phyloP scores from a whole-genome alignment of 2,888 invertebrate genomes.

The Endomychus coccineus region DNA sequence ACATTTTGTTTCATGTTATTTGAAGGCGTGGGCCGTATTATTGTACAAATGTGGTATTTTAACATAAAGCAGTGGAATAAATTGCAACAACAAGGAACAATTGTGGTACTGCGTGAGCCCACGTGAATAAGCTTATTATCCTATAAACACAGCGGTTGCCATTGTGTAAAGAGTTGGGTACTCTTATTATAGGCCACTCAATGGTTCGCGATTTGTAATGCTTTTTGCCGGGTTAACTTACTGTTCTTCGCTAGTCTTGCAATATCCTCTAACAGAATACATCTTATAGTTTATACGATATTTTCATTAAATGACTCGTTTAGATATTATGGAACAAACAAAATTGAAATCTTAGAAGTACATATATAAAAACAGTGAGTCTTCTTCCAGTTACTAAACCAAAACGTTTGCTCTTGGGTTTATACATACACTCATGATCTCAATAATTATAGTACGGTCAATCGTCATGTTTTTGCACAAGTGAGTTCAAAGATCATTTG shows the following conservation, averaged over 20 bases:
- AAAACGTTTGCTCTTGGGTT: too few species aligned
- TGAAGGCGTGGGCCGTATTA: constrained; percentile 11
- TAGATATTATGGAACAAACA: too few species aligned
- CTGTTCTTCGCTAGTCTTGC: constrained; percentile 16
- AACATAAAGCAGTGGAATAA: constrained; percentile 12
- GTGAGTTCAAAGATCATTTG: too few species aligned
- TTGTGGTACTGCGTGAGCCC: constrained; percentile 13
- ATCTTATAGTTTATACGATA: too few species aligned
- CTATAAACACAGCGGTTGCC: constrained; percentile 29
- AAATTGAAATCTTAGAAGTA: too few species aligned
- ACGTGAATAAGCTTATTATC: constrained; percentile 25
- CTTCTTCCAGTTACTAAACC: too few species aligned
- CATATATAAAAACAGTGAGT: too few species aligned
- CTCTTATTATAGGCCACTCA: constrained; percentile 23
- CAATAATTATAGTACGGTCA: too few species aligned
- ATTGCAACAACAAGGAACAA: constrained; percentile 13
- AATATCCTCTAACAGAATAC: constrained; percentile 17
- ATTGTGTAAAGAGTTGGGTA: constrained; percentile 25
- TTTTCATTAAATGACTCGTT: too few species aligned
- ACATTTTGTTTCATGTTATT: neutral
- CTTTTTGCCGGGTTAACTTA: constrained; percentile 21
- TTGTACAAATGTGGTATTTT: constrained; percentile 10
- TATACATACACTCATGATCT: too few species aligned
- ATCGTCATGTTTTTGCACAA: too few species aligned
- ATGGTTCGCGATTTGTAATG: constrained; percentile 25